Base-by-base conservation (phyloP, 2,113 vertebrate species). In the Ellobius talpinus region DNA sequence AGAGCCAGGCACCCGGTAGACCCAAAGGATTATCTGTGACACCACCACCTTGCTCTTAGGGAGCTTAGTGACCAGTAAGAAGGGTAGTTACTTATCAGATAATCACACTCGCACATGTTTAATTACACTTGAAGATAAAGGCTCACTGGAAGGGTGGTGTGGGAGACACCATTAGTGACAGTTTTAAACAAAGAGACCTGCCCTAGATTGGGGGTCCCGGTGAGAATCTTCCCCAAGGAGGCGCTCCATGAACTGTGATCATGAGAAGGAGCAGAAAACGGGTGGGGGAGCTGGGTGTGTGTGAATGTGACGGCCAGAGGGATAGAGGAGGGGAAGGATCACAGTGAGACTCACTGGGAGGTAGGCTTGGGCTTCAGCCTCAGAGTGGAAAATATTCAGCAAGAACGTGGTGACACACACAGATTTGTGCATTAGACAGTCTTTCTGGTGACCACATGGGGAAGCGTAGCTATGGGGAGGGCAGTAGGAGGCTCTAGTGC, bases 91-190 rank as follows among this genome's bases (percentile, higher is more conserved):
- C 90, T 89, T 68, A 73, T 86, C 77, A 55, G 11, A 42, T 88
- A 76, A 73, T 78, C 66, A 91, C 58, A 96, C 36, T 90, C 63
- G 73, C 24, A 12, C 45, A 36, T 31, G 17, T 97, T 82, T 97
- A 97, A 95, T 95, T 97, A 92, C 68, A 90, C 66, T 29, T 52
- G 65, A 47, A 73, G 45, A 63, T 90, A 90, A 91, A 86, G 95
- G 73, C 52, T 82, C 81, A 84, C 70, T 72, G 70, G 79, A 42
- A 45, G 89, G 50, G 50, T 23, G 50, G 33, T 55, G 50, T 92
- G 82, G 77, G 19, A 87, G 66, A 65, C 23, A 77, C 33, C 50
- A 74, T 89, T 94, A 96, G 50, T 74, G 50, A 96, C 88, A 92
- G 61, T 19, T 68, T 94, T 55, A 77, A 85, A 55, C 45, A 93